phyloP scores from a whole-genome alignment of 2,797 vertebrate species.

The Meda fulgida region DNA sequence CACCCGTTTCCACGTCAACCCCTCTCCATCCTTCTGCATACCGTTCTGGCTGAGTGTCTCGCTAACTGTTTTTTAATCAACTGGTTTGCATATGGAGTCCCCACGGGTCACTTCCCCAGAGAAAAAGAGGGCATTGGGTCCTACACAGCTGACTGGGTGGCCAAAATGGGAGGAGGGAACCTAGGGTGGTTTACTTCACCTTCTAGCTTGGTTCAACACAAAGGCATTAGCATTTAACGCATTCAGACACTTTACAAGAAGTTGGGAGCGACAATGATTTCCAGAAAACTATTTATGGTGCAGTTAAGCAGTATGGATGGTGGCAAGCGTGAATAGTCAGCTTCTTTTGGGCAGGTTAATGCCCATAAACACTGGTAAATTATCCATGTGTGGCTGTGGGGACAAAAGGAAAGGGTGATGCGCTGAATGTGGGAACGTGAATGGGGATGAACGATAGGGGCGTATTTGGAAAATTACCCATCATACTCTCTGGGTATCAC shows the following conservation, averaged over 20 bases:
- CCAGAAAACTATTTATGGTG: constrained; percentile 54
- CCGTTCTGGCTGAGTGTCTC: constrained; percentile 60
- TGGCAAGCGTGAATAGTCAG: constrained; percentile 57
- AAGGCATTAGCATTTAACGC: constrained; percentile 35
- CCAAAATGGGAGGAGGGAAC: constrained; percentile 41
- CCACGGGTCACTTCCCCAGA: constrained; percentile 63
- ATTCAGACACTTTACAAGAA: constrained; percentile 47
- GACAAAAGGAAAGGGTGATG: constrained; percentile 55
- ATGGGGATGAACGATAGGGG: constrained; percentile 63
- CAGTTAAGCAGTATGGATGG: constrained; percentile 52
- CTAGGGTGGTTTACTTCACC: constrained; percentile 5
- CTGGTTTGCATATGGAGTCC: constrained; percentile 71
- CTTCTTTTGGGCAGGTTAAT: constrained; percentile 61
- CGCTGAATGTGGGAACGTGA: constrained; percentile 54
- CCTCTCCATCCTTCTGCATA: constrained; percentile 49
- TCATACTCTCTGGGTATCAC: constrained; percentile 75
- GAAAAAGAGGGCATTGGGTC: constrained; percentile 57
- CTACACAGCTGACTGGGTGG: constrained; percentile 65
- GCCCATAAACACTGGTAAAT: constrained; percentile 57
- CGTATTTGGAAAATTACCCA: constrained; percentile 66
- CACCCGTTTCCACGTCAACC: constrained; percentile 39
- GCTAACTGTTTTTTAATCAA: constrained; percentile 80
- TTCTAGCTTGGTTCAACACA: constrained; percentile 35
- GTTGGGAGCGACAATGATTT: constrained; percentile 53
- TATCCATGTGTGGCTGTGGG: constrained; percentile 58